Percentiles rank a stretch among this genome's conserved stretches.
Conservation (phyloP, 2,113 vertebrate species). For the Setophaga coronata region DNA sequence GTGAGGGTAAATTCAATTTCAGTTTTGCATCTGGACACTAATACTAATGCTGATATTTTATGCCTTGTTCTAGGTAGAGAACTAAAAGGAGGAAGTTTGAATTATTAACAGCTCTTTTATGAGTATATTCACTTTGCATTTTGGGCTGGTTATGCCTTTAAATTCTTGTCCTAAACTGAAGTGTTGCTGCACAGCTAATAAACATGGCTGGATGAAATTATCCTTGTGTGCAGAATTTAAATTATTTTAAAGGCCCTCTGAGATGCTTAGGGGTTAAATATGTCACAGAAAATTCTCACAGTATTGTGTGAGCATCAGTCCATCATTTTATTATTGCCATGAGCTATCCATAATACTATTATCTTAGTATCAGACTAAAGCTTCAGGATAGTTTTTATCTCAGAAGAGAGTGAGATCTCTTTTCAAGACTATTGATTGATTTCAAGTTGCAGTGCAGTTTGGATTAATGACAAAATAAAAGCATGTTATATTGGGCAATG, state of each 20-base stretch:
- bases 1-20: background rate
- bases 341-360: background rate
- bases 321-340: background rate
- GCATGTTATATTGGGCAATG: background rate
- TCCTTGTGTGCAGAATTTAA: background rate
- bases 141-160: background rate
- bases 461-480: background rate
- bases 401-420: background rate
- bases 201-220: background rate
- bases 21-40: background rate
- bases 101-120: background rate
- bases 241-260: background rate
- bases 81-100: background rate
- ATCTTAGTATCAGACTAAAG: background rate
- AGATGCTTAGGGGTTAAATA: background rate
- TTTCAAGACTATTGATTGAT: background rate
- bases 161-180: background rate
- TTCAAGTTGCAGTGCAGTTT: background rate
- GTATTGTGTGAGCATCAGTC: background rate
- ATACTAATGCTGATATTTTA: background rate
- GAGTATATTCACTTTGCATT: background rate
- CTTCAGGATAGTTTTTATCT: background rate
- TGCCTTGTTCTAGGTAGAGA: background rate
- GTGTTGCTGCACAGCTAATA: background rate
- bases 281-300: background rate